Percentiles rank a stretch among this genome's conserved stretches.
These are phyloP conservation scores for Clostera curtula DNA, from an alignment of 2,888 invertebrate species.

Conservation along the genomic window DNA sequence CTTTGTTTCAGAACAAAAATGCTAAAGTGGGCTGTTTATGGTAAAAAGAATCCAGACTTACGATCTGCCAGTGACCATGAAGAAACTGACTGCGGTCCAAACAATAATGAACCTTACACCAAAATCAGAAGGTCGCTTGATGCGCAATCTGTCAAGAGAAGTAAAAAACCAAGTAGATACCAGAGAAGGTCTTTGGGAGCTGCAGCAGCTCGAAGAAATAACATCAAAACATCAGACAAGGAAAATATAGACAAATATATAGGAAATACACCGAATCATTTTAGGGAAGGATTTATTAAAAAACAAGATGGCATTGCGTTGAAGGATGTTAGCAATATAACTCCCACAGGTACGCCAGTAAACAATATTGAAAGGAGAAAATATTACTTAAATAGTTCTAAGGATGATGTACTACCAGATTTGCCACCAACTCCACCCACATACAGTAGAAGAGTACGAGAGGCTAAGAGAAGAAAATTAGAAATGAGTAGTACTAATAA, in stretches of 20 bases:
- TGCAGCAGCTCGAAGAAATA: slow-evolving; percentile 49
- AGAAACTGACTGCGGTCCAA: slow-evolving; percentile 30
- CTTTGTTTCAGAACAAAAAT: slow-evolving; percentile 60
- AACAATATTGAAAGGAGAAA: slow-evolving; percentile 47
- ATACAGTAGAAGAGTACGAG: slow-evolving; percentile 62
- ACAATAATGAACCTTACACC: slow-evolving; percentile 32
- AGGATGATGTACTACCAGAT: slow-evolving; percentile 51
- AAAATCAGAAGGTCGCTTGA: slow-evolving; percentile 53
- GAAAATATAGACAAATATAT: slow-evolving; percentile 68
- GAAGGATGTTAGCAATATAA: slow-evolving; percentile 78
- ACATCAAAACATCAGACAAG: slow-evolving; percentile 50
- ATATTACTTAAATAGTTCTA: slow-evolving; percentile 39
- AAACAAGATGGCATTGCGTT: slow-evolving; percentile 67
- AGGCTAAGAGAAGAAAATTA: slow-evolving; percentile 65
- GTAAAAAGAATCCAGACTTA: slow-evolving; percentile 57
- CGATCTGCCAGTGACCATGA: slow-evolving; percentile 32
- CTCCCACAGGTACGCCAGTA: slow-evolving; percentile 63
- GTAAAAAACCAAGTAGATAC: slow-evolving; percentile 63
- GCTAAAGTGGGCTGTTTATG: slow-evolving; percentile 78
- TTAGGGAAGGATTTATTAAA: slow-evolving; percentile 72
- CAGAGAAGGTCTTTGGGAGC: slow-evolving; percentile 60
- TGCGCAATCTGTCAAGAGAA: slow-evolving; percentile 54
- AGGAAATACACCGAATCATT: slow-evolving; percentile 76
- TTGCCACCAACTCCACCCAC: slow-evolving; percentile 60
- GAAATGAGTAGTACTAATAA: slow-evolving; percentile 54